These are phyloP conservation scores for Aythya fuligula DNA, from an alignment of 2,797 vertebrate species.

Conservation along the genomic window DNA sequence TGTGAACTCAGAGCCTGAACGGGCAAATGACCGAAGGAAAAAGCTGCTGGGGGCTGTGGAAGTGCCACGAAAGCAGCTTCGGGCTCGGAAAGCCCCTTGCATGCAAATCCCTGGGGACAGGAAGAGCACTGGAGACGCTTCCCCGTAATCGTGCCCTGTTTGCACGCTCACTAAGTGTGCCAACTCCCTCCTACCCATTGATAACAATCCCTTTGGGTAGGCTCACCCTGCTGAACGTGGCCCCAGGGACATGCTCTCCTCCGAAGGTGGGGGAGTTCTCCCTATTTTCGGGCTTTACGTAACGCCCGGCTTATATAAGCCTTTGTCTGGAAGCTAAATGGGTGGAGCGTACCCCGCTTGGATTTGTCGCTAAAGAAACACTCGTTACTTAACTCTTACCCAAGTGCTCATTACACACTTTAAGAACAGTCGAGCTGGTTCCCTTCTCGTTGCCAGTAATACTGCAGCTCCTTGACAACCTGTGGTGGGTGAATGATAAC, in stretches of 20 bases:
- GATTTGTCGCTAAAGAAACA: not conserved
- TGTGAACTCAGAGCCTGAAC: fast-evolving
- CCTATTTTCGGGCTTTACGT: slow-evolving; percentile 52
- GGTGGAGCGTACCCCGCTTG: slow-evolving; percentile 2
- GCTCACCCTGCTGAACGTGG: not conserved
- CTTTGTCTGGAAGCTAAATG: slow-evolving; percentile 55
- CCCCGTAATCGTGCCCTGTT: fast-evolving
- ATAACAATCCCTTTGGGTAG: not conserved
- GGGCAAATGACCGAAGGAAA: not conserved
- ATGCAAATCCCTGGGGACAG: not conserved
- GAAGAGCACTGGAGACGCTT: not conserved
- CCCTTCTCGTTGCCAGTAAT: slow-evolving; percentile 34
- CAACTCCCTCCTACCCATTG: not conserved
- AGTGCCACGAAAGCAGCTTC: not conserved
- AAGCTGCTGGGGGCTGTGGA: not conserved
- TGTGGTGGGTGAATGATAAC: not conserved
- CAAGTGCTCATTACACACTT: slow-evolving; percentile 8
- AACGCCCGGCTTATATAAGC: slow-evolving; percentile 61
- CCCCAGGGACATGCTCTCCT: not conserved
- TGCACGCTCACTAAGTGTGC: fast-evolving
- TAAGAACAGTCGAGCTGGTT: not conserved
- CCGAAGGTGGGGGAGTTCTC: slow-evolving; percentile 47
- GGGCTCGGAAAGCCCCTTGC: not conserved
- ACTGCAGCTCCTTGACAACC: not conserved
- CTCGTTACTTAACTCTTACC: slow-evolving; percentile 26